Percentiles rank a stretch among this genome's conserved stretches.
These are phyloP conservation scores for Stichodactyla helianthus DNA, from an alignment of 64 coral and sea anemone genomes.

Conservation along the genomic window DNA sequence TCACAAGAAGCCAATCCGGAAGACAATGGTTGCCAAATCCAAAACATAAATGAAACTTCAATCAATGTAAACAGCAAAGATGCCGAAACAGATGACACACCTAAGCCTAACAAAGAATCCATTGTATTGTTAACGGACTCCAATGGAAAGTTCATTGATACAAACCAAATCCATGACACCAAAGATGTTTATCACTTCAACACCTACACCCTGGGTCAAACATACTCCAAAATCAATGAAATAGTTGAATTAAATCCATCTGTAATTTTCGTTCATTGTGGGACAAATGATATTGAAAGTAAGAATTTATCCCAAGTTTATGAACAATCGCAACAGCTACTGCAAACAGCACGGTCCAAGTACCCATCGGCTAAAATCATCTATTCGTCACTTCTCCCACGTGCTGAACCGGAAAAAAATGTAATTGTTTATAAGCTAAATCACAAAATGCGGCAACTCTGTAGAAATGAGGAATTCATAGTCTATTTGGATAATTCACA, in stretches of 20 bases:
- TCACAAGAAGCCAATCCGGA: too few species aligned
- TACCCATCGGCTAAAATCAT: neutral
- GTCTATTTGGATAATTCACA: neutral
- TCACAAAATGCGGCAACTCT: conserved; percentile 13
- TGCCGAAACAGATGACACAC: too few species aligned
- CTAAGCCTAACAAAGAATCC: too few species aligned
- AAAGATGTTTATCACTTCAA: neutral
- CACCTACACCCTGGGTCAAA: too few species aligned
- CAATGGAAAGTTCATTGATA: neutral
- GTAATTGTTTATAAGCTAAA: neutral
- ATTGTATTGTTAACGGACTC: too few species aligned
- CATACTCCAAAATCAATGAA: neutral
- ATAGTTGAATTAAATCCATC: neutral
- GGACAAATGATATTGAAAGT: neutral
- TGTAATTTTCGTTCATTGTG: neutral
- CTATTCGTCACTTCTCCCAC: conserved; percentile 12
- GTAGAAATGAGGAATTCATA: neutral
- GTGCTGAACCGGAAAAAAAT: neutral
- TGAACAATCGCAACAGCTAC: neutral
- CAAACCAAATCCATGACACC: neutral
- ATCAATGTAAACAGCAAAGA: too few species aligned
- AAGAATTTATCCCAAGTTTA: neutral
- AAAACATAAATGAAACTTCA: too few species aligned
- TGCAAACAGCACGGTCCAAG: neutral
- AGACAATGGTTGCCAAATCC: too few species aligned